Conservation (phyloP, 2,888 invertebrate species). For the Cosmia trapezina region DNA sequence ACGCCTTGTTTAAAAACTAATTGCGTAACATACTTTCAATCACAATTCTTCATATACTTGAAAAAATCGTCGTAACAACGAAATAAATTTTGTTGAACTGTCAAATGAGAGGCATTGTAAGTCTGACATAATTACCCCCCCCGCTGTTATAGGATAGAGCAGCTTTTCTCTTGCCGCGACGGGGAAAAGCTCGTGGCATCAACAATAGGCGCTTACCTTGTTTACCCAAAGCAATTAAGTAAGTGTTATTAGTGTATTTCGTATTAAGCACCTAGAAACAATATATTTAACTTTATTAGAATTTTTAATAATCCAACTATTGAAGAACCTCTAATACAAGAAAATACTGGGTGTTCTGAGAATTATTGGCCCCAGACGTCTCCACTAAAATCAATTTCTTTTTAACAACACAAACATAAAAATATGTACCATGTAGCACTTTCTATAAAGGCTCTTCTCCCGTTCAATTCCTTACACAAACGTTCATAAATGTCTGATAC, state of each 20-base stretch:
- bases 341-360: not conserved
- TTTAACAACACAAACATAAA: slow-evolving; percentile 13
- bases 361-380: not conserved
- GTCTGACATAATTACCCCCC: too few species aligned
- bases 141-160: not conserved
- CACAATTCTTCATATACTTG: too few species aligned
- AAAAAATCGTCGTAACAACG: too few species aligned
- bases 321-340: not conserved
- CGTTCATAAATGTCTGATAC: slow-evolving; percentile 17
- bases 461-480: slow-evolving; percentile 13
- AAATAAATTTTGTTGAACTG: too few species aligned
- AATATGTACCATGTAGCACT: slow-evolving; percentile 4
- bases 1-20: not conserved
- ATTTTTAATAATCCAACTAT: not conserved
- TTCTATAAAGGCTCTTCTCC: slow-evolving; percentile 11
- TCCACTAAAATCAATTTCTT: not conserved
- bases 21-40: too few species aligned
- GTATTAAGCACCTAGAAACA: not conserved
- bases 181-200: not conserved
- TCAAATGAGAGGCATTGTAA: too few species aligned
- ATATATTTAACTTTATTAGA: not conserved
- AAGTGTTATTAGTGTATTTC: not conserved
- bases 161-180: not conserved
- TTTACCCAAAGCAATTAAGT: not conserved
- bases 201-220: not conserved